Conservation (phyloP, 2,888 invertebrate species). For the Drosophila nr. perissopoda region DNA sequence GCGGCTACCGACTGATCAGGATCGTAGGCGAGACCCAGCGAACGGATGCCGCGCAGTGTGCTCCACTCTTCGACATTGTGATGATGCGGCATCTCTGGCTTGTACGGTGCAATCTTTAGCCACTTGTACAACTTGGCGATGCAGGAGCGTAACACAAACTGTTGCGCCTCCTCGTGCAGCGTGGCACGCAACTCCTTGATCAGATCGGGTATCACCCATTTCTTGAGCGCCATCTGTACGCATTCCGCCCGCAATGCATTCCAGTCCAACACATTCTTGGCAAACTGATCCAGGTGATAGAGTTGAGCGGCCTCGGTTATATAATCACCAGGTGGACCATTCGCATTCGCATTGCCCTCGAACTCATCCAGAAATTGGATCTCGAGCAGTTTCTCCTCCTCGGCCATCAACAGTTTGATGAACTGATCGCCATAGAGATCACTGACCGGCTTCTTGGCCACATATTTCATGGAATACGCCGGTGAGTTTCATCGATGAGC, state of each 20-base stretch:
- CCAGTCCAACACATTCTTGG: conserved; percentile 97
- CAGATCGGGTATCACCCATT: conserved; percentile 95
- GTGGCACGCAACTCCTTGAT: conserved; percentile 93
- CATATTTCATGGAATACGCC: conserved; percentile 94
- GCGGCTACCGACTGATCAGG: conserved; percentile 94
- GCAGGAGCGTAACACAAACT: conserved; percentile 92
- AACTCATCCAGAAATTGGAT: conserved; percentile 90
- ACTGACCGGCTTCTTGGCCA: conserved; percentile 96
- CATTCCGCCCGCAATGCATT: conserved; percentile 95
- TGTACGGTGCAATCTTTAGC: conserved; percentile 93
- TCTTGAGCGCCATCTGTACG: conserved; percentile 93
- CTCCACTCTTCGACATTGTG: conserved; percentile 98
- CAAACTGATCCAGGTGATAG: conserved; percentile 93
- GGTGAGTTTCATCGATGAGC: conserved; percentile 98
- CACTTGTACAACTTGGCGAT: conserved; percentile 95
- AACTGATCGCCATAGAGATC: conserved; percentile 96
- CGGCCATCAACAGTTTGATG: conserved; percentile 92
- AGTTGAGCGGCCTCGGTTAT: conserved; percentile 94
- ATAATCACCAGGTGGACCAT: conserved; percentile 89
- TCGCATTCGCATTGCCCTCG: conserved; percentile 88
- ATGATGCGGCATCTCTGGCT: conserved; percentile 88
- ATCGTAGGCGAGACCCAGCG: conserved; percentile 95
- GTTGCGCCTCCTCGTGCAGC: conserved; percentile 94
- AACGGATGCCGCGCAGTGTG: conserved; percentile 90
- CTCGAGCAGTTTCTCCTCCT: conserved; percentile 92